Percentiles rank a stretch among this genome's conserved stretches.
Conservation (phyloP, 2,888 invertebrate genomes). For the Plagodis dolabraria region DNA sequence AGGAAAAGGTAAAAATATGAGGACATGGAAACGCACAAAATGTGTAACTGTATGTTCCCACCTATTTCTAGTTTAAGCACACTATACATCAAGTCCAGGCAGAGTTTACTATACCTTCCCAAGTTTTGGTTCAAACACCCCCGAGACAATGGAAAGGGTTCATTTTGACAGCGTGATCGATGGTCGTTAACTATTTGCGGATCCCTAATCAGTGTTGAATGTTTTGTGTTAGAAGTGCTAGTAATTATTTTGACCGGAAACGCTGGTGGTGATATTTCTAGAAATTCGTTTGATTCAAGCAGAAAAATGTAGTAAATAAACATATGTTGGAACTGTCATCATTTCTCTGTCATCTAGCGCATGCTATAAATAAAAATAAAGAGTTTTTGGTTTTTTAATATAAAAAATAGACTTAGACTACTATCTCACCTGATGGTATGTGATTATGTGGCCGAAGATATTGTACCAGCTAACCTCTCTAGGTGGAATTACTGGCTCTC, state of each 20-base stretch:
- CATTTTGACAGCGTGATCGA: conserved; percentile 44
- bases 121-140: conserved; percentile 38
- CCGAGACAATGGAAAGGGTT: conserved; percentile 44
- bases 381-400: too few relatives aligned
- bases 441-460: too few relatives aligned
- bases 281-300: too few relatives aligned
- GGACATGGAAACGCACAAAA: conserved; percentile 1
- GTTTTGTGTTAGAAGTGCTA: conserved; percentile 16
- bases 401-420: too few relatives aligned
- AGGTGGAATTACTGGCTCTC: too few relatives aligned
- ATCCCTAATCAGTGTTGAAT: conserved; percentile 42
- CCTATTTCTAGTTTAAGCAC: conserved; percentile 20
- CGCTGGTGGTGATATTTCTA: not conserved
- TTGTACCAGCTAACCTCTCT: too few relatives aligned
- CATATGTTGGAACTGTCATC: too few relatives aligned
- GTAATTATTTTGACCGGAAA: conserved; percentile 10
- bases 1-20: not conserved
- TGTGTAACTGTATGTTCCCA: conserved; percentile 1
- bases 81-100: conserved; percentile 40
- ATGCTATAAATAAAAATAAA: too few relatives aligned
- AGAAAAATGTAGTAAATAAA: too few relatives aligned
- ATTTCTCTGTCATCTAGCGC: too few relatives aligned
- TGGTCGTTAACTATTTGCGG: conserved; percentile 41
- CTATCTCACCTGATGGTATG: too few relatives aligned
- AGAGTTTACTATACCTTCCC: conserved; percentile 34